Percentiles rank a stretch among this genome's conserved stretches.
These are phyloP conservation scores for Pogonomyrmex californicus DNA, from an alignment of 1,140 invertebrate species.

Conservation along the genomic window DNA sequence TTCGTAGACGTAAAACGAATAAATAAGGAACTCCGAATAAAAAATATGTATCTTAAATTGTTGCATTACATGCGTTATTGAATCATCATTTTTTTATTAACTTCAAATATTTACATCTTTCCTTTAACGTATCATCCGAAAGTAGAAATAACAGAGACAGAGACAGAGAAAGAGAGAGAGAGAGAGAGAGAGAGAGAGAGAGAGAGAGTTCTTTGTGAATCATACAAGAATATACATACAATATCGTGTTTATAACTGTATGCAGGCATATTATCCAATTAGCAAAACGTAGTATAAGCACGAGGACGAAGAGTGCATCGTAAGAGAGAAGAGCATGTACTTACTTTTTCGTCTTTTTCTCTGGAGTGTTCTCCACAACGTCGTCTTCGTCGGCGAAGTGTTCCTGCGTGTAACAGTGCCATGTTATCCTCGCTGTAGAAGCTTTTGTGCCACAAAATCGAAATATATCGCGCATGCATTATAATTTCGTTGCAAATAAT, in stretches of 20 bases:
- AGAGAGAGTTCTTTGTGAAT: neutral
- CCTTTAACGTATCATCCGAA: neutral
- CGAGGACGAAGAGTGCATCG: neutral
- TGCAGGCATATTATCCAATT: neutral
- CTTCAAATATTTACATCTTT: neutral
- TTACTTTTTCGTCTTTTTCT: conserved; percentile 68
- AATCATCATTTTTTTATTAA: neutral
- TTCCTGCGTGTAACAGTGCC: conserved; percentile 50
- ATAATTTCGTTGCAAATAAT: conserved; percentile 12
- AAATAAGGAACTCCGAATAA: neutral
- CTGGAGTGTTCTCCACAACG: conserved; percentile 70
- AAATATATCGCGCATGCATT: conserved; percentile 4
- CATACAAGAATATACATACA: neutral
- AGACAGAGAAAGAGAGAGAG: too few relatives aligned
- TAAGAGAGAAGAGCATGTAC: conserved; percentile 38
- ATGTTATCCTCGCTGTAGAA: neutral
- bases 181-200: too few relatives aligned
- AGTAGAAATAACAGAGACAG: neutral
- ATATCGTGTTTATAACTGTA: neutral
- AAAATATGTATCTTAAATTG: neutral
- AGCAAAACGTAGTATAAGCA: conserved; percentile 13
- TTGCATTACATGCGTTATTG: neutral
- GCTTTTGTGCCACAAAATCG: neutral
- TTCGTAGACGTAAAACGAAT: neutral
- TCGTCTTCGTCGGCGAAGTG: conserved; percentile 64